These are phyloP conservation scores for Leptinotarsa defecta DNA, from an alignment of 1,140 invertebrate species.

Conservation along the genomic window DNA sequence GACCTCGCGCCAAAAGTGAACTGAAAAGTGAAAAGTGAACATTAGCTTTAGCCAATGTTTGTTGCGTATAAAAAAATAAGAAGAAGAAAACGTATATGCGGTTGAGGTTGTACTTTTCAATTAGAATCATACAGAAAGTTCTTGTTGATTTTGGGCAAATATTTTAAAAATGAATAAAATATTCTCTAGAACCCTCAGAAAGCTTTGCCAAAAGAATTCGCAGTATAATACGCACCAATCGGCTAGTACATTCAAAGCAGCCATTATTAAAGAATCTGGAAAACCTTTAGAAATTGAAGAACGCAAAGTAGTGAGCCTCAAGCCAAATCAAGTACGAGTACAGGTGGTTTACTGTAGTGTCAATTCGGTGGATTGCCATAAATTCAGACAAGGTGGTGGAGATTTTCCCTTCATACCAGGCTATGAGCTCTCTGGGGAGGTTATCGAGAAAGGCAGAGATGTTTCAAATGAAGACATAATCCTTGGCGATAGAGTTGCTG, in stretches of 20 bases:
- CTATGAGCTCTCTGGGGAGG: slow-evolving; percentile 61
- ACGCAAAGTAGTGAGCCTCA: slow-evolving; percentile 51
- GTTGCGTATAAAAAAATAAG: too few relatives aligned
- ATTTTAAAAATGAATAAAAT: slow-evolving; percentile 24
- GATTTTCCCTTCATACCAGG: slow-evolving; percentile 60
- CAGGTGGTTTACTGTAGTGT: slow-evolving; percentile 61
- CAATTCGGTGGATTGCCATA: slow-evolving; percentile 62
- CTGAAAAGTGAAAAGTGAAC: too few relatives aligned
- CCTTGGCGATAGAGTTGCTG: slow-evolving; percentile 56
- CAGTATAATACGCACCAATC: background rate
- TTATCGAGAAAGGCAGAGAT: slow-evolving; percentile 55
- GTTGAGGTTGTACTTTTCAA: too few relatives aligned
- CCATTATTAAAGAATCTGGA: slow-evolving; percentile 56
- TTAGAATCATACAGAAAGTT: too few relatives aligned
- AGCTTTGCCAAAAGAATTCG: background rate
- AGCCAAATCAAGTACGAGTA: slow-evolving; percentile 54
- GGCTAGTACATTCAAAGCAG: slow-evolving; percentile 54
- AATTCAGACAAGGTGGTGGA: slow-evolving; percentile 56
- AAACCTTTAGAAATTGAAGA: slow-evolving; percentile 56
- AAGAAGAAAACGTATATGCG: too few relatives aligned
- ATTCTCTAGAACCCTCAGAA: slow-evolving; percentile 18
- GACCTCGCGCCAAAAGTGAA: too few relatives aligned
- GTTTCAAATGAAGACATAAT: slow-evolving; percentile 44
- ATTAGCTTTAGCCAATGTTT: too few relatives aligned
- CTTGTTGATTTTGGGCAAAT: too few relatives aligned